phyloP scores from a whole-genome alignment of 2,113 vertebrate species.

The Camelus dromedarius region DNA sequence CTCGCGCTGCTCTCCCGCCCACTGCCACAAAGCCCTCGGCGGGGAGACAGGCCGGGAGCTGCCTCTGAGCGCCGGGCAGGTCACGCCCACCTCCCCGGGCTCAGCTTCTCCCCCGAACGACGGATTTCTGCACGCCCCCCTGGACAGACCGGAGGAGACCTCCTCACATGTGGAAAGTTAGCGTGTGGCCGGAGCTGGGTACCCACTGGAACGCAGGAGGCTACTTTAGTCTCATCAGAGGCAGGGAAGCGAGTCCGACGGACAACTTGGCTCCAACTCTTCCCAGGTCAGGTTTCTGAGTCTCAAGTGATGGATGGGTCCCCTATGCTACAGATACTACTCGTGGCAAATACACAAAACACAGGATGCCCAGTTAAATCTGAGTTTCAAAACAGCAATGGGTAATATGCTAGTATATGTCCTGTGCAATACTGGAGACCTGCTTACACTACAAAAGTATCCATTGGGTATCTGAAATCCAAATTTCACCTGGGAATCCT shows the following conservation, averaged over 20 bases:
- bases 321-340: background rate
- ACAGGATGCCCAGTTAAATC: background rate
- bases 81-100: background rate
- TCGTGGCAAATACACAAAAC: background rate
- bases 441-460: background rate
- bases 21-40: conserved; percentile 12
- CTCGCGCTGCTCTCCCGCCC: background rate
- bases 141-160: background rate
- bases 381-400: background rate
- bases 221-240: background rate
- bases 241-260: background rate
- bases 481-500: background rate
- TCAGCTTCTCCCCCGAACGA: background rate
- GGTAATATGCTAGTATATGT: accelerated
- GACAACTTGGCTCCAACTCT: background rate
- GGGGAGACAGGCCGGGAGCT: background rate
- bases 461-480: background rate
- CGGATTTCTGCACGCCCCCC: accelerated
- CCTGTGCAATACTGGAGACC: background rate
- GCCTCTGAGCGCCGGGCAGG: background rate
- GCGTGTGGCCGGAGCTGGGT: accelerated
- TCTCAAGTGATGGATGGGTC: accelerated
- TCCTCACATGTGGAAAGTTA: accelerated
- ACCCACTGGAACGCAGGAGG: accelerated
- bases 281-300: background rate